Evolutionary conservation across 2,113 vertebrate species (phyloP).

Genomic region (Redunca redunca): DNA sequence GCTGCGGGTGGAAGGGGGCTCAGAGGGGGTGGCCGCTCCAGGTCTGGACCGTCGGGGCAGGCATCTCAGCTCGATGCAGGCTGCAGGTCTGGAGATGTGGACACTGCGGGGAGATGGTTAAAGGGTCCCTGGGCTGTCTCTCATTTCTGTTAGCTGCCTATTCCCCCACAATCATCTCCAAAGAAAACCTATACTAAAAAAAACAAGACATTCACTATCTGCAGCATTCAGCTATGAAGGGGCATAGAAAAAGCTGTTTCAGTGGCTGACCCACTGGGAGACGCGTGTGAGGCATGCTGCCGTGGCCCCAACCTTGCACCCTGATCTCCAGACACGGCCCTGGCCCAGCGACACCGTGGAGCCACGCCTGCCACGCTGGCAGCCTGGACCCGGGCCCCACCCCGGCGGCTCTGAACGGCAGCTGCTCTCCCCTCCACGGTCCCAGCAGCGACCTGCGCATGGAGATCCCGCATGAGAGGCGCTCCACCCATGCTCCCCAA

Average conservation of each 20-base stretch:
- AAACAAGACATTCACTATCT: not conserved
- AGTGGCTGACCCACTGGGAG: not conserved
- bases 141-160: not conserved
- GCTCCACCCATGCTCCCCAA: not conserved
- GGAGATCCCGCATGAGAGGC: rapidly evolving
- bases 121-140: not conserved
- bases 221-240: rapidly evolving
- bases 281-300: not conserved
- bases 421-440: not conserved
- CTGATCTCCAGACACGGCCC: not conserved
- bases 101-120: rapidly evolving
- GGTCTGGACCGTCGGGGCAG: not conserved
- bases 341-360: rapidly evolving
- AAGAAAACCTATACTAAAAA: not conserved
- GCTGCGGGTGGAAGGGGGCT: not conserved
- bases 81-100: not conserved
- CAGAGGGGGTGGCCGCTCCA: rapidly evolving
- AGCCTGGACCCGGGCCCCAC: not conserved
- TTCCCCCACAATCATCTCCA: not conserved
- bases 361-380: rapidly evolving
- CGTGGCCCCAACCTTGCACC: not conserved
- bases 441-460: rapidly evolving
- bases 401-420: not conserved
- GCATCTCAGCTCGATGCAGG: not conserved
- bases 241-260: not conserved